phyloP scores from a whole-genome alignment of 2,113 vertebrate species.

The Hippolais icterina region DNA sequence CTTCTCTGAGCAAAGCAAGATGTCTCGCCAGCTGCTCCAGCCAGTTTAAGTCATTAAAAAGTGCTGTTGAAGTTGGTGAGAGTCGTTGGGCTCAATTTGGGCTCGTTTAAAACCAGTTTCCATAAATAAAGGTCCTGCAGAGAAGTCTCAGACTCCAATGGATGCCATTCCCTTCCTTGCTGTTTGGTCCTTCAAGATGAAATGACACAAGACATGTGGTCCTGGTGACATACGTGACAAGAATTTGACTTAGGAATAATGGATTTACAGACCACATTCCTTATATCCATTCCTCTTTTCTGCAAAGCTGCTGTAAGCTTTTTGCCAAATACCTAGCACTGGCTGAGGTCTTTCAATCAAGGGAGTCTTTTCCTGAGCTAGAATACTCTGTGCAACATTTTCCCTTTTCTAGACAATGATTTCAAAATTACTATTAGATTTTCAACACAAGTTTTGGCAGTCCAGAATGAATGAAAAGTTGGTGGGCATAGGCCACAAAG shows the following conservation, averaged over 20 bases:
- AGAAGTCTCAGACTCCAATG: background rate
- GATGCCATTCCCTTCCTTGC: background rate
- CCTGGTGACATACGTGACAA: background rate
- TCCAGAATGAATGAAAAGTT: background rate
- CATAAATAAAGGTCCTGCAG: background rate
- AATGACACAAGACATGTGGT: background rate
- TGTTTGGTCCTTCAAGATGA: background rate
- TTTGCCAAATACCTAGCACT: background rate
- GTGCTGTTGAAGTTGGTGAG: background rate
- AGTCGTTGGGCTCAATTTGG: background rate
- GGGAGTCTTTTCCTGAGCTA: background rate
- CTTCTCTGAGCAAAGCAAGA: background rate
- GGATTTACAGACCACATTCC: background rate
- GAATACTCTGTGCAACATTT: background rate
- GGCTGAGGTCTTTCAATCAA: background rate
- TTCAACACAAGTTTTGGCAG: background rate
- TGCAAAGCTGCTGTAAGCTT: background rate
- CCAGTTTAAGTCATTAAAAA: conserved; percentile 25
- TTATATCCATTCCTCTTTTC: background rate
- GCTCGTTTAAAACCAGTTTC: conserved; percentile 1
- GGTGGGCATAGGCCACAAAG: background rate
- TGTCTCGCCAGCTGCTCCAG: conserved; percentile 14
- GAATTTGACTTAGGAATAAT: background rate
- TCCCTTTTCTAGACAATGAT: background rate
- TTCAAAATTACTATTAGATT: background rate